These are phyloP conservation scores for Tenthredo distinguenda DNA, from an alignment of 2,888 invertebrate species.

Conservation along the genomic window DNA sequence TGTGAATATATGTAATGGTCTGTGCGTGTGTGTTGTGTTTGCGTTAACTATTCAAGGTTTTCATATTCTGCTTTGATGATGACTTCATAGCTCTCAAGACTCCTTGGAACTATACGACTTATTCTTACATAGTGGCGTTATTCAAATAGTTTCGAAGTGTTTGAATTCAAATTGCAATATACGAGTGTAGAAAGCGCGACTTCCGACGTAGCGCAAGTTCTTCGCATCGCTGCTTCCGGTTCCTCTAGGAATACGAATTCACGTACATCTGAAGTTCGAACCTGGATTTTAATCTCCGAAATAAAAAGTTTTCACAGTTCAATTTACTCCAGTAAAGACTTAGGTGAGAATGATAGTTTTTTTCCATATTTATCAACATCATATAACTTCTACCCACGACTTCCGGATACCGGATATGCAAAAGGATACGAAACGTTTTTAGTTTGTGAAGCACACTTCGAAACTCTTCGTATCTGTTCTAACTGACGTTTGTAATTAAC, in stretches of 20 bases:
- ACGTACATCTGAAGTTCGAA: not conserved
- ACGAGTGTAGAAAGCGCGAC: not conserved
- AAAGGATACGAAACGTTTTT: not conserved
- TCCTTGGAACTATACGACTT: constrained; percentile 8
- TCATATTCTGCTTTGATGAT: constrained; percentile 5
- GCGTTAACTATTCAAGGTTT: constrained; percentile 26
- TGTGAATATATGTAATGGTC: not conserved
- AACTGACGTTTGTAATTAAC: constrained; percentile 19
- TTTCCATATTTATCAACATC: not conserved
- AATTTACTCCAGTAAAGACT: not conserved
- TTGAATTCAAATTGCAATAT: not conserved
- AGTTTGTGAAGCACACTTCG: not conserved
- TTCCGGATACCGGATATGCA: not conserved
- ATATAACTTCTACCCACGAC: not conserved
- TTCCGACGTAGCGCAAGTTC: not conserved
- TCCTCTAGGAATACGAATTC: not conserved
- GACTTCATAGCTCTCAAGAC: constrained; percentile 32
- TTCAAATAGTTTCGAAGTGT: constrained; percentile 14
- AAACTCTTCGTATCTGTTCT: not conserved
- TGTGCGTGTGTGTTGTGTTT: not conserved
- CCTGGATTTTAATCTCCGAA: not conserved
- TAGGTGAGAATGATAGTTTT: not conserved
- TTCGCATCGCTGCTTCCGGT: constrained; percentile 7
- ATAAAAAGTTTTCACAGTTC: not conserved
- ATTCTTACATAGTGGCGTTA: not conserved